Conservation (phyloP, 2,888 invertebrate genomes). For the Hirtodrosophila cameraria region DNA sequence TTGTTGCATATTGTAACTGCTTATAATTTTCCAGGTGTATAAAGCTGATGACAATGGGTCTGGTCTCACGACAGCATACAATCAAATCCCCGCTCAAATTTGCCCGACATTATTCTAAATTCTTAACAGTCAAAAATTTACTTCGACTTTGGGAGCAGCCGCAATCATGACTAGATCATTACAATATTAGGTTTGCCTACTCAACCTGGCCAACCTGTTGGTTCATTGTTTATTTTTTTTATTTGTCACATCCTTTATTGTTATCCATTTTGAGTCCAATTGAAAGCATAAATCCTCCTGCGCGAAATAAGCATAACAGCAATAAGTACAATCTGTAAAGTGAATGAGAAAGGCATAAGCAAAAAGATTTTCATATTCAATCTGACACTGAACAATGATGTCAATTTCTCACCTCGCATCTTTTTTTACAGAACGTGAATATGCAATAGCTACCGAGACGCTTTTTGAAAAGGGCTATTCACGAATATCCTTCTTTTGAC, state of each 20-base stretch:
- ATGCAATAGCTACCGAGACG: conserved; percentile 29
- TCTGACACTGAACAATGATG: conserved; percentile 63
- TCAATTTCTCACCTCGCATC: conserved; percentile 45
- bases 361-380: conserved; percentile 58
- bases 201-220: conserved; percentile 29
- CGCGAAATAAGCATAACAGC: conserved; percentile 26
- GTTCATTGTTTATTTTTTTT: not conserved
- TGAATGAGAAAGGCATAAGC: conserved; percentile 31
- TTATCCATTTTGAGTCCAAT: conserved; percentile 4
- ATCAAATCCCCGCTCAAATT: not conserved
- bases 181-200: not conserved
- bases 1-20: not conserved
- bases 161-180: not conserved
- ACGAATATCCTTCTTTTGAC: conserved; percentile 1
- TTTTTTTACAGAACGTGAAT: conserved; percentile 12
- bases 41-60: conserved; percentile 33
- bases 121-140: not conserved
- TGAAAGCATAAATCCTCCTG: conserved; percentile 6
- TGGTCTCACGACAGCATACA: conserved; percentile 8
- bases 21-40: conserved; percentile 29
- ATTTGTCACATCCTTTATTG: conserved; percentile 26
- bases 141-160: too few species aligned
- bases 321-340: conserved; percentile 54
- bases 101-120: not conserved
- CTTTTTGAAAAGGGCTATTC: conserved; percentile 6